phyloP scores from a whole-genome alignment of 2,888 invertebrate genomes.

The Epinotia demarniana region DNA sequence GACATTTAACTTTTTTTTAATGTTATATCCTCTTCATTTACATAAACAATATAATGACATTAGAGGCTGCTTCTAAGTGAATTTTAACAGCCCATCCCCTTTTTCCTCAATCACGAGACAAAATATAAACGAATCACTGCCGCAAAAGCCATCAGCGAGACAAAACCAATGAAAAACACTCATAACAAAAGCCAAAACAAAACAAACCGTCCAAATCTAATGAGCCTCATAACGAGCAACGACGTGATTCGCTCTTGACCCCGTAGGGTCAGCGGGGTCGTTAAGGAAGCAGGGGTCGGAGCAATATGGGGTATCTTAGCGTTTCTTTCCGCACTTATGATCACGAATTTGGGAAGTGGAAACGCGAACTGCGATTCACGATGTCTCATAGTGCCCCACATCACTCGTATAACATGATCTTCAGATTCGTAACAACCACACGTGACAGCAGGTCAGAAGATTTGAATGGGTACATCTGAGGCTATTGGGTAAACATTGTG shows the following conservation, averaged over 20 bases:
- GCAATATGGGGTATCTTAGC: conserved; percentile 11
- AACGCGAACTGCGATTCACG: background rate
- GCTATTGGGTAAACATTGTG: background rate
- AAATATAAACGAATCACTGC: background rate
- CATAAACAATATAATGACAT: no score
- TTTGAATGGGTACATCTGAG: background rate
- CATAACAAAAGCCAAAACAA: conserved; percentile 37
- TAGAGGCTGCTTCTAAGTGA: background rate
- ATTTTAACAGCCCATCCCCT: background rate
- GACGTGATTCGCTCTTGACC: conserved; percentile 41
- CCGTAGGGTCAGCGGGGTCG: conserved; percentile 24
- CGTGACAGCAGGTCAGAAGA: background rate
- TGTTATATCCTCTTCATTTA: no score
- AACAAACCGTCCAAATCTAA: conserved; percentile 35
- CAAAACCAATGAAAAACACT: conserved; percentile 19
- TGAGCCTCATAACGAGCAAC: conserved; percentile 38
- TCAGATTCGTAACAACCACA: background rate
- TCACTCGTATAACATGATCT: background rate
- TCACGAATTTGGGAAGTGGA: background rate
- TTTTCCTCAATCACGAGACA: conserved; percentile 9
- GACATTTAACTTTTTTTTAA: no score
- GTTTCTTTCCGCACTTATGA: conserved; percentile 22
- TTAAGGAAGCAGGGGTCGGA: conserved; percentile 3
- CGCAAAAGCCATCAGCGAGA: conserved; percentile 11
- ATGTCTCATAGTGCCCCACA: background rate